Evolutionary conservation across 2,113 vertebrate species (phyloP), one percentile per base, ranked within the genome.

Genomic region (Patagioenas fasciata): DNA sequence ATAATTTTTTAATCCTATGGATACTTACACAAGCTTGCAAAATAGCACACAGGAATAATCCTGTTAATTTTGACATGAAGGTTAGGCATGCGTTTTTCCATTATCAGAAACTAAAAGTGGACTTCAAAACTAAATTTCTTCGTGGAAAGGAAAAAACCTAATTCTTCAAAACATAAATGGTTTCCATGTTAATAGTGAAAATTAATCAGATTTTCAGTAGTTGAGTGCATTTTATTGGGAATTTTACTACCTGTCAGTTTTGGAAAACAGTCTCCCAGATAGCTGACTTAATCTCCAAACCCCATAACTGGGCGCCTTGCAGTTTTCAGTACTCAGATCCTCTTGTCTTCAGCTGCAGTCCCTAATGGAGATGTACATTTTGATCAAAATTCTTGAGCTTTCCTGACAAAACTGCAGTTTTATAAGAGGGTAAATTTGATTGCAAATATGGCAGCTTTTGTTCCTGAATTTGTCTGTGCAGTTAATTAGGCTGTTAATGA

Each of bases 401-500:
- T 72, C 42, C 40, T 71, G 38, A 34, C 18, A 78, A 83, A 96
- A 80, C 34, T 44, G 93, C 7, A 2, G 40, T 73, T 89, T 91
- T 82, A 32, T 69, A 54, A 62, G 54, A 51, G 42, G 24, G 29
- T 86, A 44, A 20, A 50, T 79, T 64, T 74, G 72, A 60, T 93
- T 86, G 60, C 48, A 81, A 53, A 48, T 84, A 36, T 21, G 20
- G 15, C 61, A 75, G 50, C 65, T 91, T 95, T 94, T 92, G 56
- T 81, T 50, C 40, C 61, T n/a, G 54, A 60, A 42, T 86, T 85
- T 84, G 66, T 65, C 58, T 66, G 31, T 89, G 20, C 31, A 67
- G 56, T 75, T 86, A 89, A 89, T 95, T 72, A 91, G 40, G 44
- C 58, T 89, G 53, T 90, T 92, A 88, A 72, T 86, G 85, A 93